Percentiles rank a stretch among this genome's conserved stretches.
phyloP scores from a whole-genome alignment of 2,113 vertebrate genomes.

The Cryptotis parvus region DNA sequence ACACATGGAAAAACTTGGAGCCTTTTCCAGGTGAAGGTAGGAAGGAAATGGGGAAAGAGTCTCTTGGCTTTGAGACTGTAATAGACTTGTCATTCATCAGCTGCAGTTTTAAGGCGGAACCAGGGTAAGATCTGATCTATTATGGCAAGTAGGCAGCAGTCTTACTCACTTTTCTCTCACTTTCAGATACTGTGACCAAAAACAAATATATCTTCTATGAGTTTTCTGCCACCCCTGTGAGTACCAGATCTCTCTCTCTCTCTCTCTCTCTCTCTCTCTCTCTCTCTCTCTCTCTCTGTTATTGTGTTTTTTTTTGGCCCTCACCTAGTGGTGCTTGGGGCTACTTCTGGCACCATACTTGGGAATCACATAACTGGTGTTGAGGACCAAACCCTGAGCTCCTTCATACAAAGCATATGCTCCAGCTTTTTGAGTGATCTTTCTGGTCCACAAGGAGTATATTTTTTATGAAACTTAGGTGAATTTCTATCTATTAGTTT shows the following conservation, averaged over 20 bases:
- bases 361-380: too few relatives aligned
- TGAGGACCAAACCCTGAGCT: too few relatives aligned
- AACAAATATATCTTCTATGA: constrained; percentile 67
- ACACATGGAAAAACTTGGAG: not conserved
- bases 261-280: too few relatives aligned
- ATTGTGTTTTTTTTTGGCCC: too few relatives aligned
- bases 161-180: not conserved
- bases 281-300: too few relatives aligned
- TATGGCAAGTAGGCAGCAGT: not conserved
- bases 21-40: not conserved
- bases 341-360: too few relatives aligned
- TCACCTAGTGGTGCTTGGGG: too few relatives aligned
- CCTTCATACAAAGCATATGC: too few relatives aligned
- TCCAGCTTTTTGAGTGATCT: too few relatives aligned
- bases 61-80: not conserved
- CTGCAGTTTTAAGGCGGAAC: not conserved
- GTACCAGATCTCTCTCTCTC: too few relatives aligned
- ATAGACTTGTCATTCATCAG: not conserved
- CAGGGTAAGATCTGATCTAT: too few relatives aligned
- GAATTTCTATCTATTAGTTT: not conserved
- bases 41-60: not conserved
- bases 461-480: not conserved
- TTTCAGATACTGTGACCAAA: constrained; percentile 73
- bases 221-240: constrained; percentile 68
- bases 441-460: too few relatives aligned